These are phyloP conservation scores for Pituophis catenifer DNA, from an alignment of 2,113 vertebrate genomes.

Conservation along the genomic window DNA sequence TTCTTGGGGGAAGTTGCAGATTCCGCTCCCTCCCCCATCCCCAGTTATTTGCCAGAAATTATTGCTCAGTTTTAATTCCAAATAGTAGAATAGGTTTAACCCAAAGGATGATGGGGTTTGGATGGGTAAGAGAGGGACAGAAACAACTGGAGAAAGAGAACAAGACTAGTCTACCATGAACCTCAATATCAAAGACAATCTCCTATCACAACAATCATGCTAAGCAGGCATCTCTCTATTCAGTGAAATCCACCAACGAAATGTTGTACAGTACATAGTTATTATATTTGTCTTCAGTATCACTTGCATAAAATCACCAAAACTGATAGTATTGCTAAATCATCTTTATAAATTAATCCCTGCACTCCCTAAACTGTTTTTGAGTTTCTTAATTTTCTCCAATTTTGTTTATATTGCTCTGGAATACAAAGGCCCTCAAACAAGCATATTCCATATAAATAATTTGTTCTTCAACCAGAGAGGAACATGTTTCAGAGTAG, in stretches of 20 bases:
- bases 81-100: conserved; percentile 47
- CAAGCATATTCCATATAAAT: conserved; percentile 58
- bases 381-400: conserved; percentile 66
- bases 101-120: background rate
- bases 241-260: background rate
- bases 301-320: conserved; percentile 58
- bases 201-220: conserved; percentile 28
- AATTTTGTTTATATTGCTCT: conserved; percentile 70
- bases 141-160: background rate
- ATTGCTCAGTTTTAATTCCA: conserved; percentile 55
- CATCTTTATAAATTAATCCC: conserved; percentile 64
- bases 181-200: background rate
- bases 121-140: background rate
- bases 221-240: conserved; percentile 40
- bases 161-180: background rate
- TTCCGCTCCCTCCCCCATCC: background rate
- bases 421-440: conserved; percentile 67
- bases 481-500: conserved; percentile 49
- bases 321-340: conserved; percentile 55
- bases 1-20: conserved; percentile 49
- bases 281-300: conserved; percentile 56
- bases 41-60: conserved; percentile 42
- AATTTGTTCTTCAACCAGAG: conserved; percentile 65
- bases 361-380: conserved; percentile 66
- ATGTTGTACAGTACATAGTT: conserved; percentile 35